phyloP scores from a whole-genome alignment of 2,797 vertebrate genomes.

The Manis crassicaudata region DNA sequence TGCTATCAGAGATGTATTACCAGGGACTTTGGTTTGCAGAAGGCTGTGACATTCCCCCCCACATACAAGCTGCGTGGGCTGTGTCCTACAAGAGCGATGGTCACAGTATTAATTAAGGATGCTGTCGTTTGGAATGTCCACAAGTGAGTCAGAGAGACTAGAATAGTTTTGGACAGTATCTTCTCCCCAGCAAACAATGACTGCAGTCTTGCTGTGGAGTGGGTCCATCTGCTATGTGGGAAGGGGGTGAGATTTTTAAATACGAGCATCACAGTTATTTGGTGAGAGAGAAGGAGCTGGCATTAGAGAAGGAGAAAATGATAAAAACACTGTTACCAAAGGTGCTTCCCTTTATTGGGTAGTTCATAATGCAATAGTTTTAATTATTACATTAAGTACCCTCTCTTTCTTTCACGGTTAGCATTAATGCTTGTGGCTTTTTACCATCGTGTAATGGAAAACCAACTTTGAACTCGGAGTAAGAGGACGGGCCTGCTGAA shows the following conservation, averaged over 20 bases:
- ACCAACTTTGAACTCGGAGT: neutral
- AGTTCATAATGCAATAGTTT: neutral
- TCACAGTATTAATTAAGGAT: neutral
- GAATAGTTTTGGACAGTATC: neutral
- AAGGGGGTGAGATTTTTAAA: neutral
- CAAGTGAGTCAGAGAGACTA: neutral
- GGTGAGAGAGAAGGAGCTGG: slow-evolving; percentile 10
- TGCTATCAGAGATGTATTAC: neutral
- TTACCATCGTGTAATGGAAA: neutral
- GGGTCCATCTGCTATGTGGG: neutral
- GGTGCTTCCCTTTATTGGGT: neutral
- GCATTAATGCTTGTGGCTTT: neutral
- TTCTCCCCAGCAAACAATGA: neutral
- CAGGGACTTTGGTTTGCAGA: neutral
- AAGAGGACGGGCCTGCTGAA: neutral
- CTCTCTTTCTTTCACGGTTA: neutral
- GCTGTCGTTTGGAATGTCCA: neutral
- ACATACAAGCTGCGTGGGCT: neutral
- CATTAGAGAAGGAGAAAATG: neutral
- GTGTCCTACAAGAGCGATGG: neutral
- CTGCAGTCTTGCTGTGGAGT: neutral
- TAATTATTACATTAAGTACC: neutral
- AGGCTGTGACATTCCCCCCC: slow-evolving; percentile 9
- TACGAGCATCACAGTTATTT: neutral
- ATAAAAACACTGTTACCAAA: neutral